Conservation (phyloP, 2,113 vertebrate species). For the Sinocyclocheilus anshuiensis region DNA sequence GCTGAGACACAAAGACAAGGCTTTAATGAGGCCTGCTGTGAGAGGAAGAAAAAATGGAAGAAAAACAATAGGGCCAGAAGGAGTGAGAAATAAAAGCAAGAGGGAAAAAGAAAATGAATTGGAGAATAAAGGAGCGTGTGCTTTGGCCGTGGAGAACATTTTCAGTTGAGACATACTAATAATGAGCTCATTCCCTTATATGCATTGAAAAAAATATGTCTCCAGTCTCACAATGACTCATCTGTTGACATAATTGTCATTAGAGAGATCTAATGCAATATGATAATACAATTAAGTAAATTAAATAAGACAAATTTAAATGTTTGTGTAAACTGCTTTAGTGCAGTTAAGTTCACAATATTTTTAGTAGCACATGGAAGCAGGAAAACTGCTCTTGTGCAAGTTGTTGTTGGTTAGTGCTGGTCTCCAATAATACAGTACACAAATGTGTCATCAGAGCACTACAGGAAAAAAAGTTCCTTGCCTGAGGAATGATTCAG, state of each 20-base stretch:
- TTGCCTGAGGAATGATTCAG: neutral
- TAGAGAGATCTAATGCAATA: neutral
- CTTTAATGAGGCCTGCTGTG: slow-evolving; percentile 19
- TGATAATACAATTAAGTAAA: too few relatives aligned
- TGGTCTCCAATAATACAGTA: neutral
- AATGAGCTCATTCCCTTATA: neutral
- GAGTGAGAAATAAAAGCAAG: neutral
- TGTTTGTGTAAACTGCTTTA: neutral
- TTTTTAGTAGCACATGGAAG: neutral
- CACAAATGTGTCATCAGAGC: neutral
- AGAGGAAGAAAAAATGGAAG: slow-evolving; percentile 32
- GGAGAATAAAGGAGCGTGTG: neutral
- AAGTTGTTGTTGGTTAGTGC: neutral
- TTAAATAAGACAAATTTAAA: too few relatives aligned
- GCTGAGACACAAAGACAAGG: slow-evolving; percentile 17
- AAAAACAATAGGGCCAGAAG: neutral
- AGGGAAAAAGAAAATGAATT: neutral
- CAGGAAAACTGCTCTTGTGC: neutral
- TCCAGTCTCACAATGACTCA: neutral
- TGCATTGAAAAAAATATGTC: neutral
- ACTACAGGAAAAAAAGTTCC: neutral
- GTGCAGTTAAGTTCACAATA: neutral
- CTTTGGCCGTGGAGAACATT: neutral
- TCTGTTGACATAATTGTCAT: slow-evolving; percentile 4
- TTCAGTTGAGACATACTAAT: neutral